Percentiles rank a stretch among this genome's conserved stretches.
These are phyloP conservation scores for Drosophila conformis DNA, from an alignment of 2,888 invertebrate species.

Conservation along the genomic window DNA sequence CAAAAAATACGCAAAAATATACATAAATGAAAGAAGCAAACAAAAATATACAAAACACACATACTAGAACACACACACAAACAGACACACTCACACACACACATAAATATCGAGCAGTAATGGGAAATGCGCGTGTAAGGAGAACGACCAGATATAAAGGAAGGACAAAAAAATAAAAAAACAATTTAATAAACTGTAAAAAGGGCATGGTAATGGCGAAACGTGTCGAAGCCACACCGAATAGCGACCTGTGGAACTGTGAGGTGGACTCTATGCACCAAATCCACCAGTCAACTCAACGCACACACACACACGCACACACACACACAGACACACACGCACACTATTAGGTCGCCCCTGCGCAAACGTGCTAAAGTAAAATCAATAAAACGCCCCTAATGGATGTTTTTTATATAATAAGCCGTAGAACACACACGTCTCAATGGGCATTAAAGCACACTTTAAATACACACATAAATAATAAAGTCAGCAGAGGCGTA, in stretches of 20 bases:
- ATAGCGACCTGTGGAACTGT: conserved; percentile 45
- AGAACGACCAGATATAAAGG: conserved; percentile 11
- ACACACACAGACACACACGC: background rate
- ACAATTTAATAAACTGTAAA: conserved; percentile 81
- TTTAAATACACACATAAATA: conserved; percentile 59
- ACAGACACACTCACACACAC: background rate
- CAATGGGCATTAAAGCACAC: conserved; percentile 61
- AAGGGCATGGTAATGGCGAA: conserved; percentile 72
- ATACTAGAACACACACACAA: background rate
- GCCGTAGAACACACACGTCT: conserved; percentile 70
- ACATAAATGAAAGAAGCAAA: conserved; percentile 27
- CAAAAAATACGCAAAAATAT: conserved; percentile 46
- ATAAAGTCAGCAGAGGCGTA: conserved; percentile 10
- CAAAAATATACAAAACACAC: conserved; percentile 34
- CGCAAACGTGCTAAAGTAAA: conserved; percentile 71
- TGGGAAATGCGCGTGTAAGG: conserved; percentile 14
- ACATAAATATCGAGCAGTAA: conserved; percentile 7
- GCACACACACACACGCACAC: conserved; percentile 3
- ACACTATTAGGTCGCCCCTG: conserved; percentile 17
- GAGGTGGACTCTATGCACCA: conserved; percentile 36
- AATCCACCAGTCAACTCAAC: conserved; percentile 33
- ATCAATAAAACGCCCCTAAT: conserved; percentile 78
- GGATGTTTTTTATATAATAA: conserved; percentile 79
- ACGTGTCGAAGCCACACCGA: conserved; percentile 63
- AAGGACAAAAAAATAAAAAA: conserved; percentile 33